Evolutionary conservation across 35 echinoderm and acorn worm species (phyloP), one percentile per base, ranked within the genome.

Genomic region (Stichopus chloronotus): DNA sequence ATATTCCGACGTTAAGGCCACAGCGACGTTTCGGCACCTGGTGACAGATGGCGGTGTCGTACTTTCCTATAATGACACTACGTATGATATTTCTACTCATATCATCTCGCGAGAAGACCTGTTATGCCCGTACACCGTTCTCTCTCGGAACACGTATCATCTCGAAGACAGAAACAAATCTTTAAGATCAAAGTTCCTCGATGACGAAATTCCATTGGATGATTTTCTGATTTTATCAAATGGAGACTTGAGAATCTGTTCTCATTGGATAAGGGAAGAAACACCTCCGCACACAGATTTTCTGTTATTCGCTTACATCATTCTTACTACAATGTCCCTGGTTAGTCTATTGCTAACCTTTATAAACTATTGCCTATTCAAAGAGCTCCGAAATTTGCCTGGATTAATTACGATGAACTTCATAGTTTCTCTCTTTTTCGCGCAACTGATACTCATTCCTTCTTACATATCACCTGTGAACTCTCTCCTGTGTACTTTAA

Each of bases 351-450:
- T 95, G 6, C 6, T 93, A 3, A 95, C 94, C 43, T 93, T 95
- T 72, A 7, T 95, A 11, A 95, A 91, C 7, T 95, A 93, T 82
- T 80, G 91, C 83, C 68, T 88, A 55, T 89, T 95, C 55, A 58
- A 83, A 54, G 30, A 24, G 25, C 84, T 95, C 22, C 58, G 94
- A 17, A 93, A 92, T 24, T 55, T 92, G 24, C 91, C 94, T 24
- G 91, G 91, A 10, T 59, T 59, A 10, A 91, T 88, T 3, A 89
- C 83, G 6, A 95, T 95, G 94, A 87, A 93, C 57, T 93, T 95
- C 53, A 59, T 93, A 23, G 84, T 87, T 0, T 74, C 91, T 10
- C 59, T 95, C 21, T 92, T 95, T 63, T 57, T 72, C 19, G 79
- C 91, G 7, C 91, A 95, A 79, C 74, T 92, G 10, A 57, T 95